Base-by-base conservation (phyloP, 2,113 vertebrate species). In the Sinocyclocheilus grahami region DNA sequence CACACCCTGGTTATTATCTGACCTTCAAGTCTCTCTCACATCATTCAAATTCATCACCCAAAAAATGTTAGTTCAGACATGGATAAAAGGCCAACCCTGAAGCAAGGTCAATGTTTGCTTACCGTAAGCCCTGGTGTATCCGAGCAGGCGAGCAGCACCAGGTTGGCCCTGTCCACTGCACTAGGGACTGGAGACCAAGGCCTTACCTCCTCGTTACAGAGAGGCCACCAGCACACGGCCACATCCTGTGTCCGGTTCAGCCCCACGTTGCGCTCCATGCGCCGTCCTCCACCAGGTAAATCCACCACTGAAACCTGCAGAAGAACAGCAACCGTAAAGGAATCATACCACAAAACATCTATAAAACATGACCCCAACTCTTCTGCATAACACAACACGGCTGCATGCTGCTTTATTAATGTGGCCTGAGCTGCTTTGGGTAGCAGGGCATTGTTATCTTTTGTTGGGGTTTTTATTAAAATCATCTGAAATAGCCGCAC, bases 211-310 rank as follows among this genome's bases (percentile, higher is more conserved):
- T 96, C 95, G 60, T 87, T 93, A 20, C 92, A 84, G 86, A 92
- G 86, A 67, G 94, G 92, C 97, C 97, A 98, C 98, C 97, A 99
- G 93, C 97, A 98, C 91, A 97, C 88, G 12, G 93, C 95, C 91
- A 94, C 87, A 62, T 98, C 97, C 90, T 98, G 96, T 37, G 90
- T 30, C 87, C 33, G 88, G 90, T 96, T 98, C 87, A 99, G 92
- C 81, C 91, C 91, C 79, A 98, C 90, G 24, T 24, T 94, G 84
- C 95, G 95, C 75, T 91, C 93, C 71, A 92, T 88, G 69, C 95
- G 94, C n/a, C 91, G 94, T 3, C 92, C 89, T 6, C 94, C 93
- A 60, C 95, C 96, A 48, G 92, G 93, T 79, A 96, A 89, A 87
- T 97, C 96, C 90, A 91, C 90, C n/a, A 95, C 95, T 85, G 94